phyloP scores from a whole-genome alignment of 2,888 invertebrate genomes.

The Nymphalis polychloros region DNA sequence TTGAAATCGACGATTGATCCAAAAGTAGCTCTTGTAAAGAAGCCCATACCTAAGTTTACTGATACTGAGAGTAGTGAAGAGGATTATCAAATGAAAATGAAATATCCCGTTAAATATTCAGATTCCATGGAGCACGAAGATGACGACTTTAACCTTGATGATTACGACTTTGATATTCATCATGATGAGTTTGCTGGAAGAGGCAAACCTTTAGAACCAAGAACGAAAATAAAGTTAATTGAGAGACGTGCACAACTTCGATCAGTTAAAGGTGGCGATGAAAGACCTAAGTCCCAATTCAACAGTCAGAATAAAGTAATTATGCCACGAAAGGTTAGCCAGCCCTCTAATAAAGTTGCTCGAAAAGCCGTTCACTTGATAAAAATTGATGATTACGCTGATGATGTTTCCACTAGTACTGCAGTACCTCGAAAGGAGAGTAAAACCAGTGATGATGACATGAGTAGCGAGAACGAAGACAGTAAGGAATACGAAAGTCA shows the following conservation, averaged over 20 bases:
- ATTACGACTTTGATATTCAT: conserved; percentile 71
- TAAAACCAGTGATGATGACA: conserved; percentile 44
- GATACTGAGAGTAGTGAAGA: conserved; percentile 58
- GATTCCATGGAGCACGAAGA: conserved; percentile 68
- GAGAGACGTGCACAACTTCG: conserved; percentile 20
- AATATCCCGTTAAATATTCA: conserved; percentile 42
- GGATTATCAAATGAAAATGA: conserved; percentile 58
- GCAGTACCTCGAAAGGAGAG: conserved; percentile 36
- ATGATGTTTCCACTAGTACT: conserved; percentile 50
- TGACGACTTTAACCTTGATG: conserved; percentile 68
- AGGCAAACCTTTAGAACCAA: conserved; percentile 63
- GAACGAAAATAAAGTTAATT: conserved; percentile 45
- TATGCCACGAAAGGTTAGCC: conserved; percentile 38
- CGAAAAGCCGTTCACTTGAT: conserved; percentile 45
- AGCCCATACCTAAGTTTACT: conserved; percentile 66
- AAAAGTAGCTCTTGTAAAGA: conserved; percentile 52
- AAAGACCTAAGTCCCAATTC: conserved; percentile 34
- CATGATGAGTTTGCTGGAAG: conserved; percentile 66
- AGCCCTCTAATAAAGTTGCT: conserved; percentile 42
- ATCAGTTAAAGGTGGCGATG: conserved; percentile 23
- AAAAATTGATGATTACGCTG: conserved; percentile 54
- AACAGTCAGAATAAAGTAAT: conserved; percentile 26
- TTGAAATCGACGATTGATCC: conserved; percentile 24
- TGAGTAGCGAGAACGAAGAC: conserved; percentile 52
- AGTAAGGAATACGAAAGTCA: conserved; percentile 49